Evolutionary conservation across 2,113 vertebrate species (phyloP), one percentile per base, ranked within the genome.

Genomic region (Pontoporia blainvillei): DNA sequence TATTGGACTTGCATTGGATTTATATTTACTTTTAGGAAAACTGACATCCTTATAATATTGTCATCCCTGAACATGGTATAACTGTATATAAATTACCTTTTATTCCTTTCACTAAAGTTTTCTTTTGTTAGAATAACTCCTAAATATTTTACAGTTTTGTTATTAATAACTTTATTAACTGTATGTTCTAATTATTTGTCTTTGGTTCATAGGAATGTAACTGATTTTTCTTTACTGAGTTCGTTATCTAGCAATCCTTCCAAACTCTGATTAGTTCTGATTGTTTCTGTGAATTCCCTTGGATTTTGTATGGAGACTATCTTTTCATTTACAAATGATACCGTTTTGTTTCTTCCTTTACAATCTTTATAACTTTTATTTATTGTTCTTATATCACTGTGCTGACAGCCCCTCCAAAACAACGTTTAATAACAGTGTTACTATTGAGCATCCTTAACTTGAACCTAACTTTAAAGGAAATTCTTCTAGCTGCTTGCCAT

Each of bases 11-110:
- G 10, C 21, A 71, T n/a, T 93, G 64, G 46, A 90, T 83, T 86
- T 95, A 31, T 85, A 85, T 88, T 95, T 82, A 86, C 54, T 83
- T 34, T 90, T 34, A 88, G 44, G n/a, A 85, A 66, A 84, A 36
- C 3, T 66, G 57, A 49, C 59, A 41, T 72, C 29, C 84, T 75
- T 87, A 71, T 34, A 27, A 83, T 54, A 17, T 31, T 23, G 23
- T 72, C 76, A 90, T 86, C 39, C 81, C 71, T 78, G 54, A 96
- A 61, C 12, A 29, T 57, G 27, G 27, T 71, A 14, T n/a, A 67
- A 62, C 29, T 49, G 2, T 66, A 6, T 44, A 36, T 61, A 57
- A 54, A n/a, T 57, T 79, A 52, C 75, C 54, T 86, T 54, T 57
- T 49, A 64, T 52, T 90, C n/a, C 73, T 66, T 36, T 86, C 44